Conservation (phyloP, 30 jellyfish, hydroid and myxozoan species). For the Mastigias papua region DNA sequence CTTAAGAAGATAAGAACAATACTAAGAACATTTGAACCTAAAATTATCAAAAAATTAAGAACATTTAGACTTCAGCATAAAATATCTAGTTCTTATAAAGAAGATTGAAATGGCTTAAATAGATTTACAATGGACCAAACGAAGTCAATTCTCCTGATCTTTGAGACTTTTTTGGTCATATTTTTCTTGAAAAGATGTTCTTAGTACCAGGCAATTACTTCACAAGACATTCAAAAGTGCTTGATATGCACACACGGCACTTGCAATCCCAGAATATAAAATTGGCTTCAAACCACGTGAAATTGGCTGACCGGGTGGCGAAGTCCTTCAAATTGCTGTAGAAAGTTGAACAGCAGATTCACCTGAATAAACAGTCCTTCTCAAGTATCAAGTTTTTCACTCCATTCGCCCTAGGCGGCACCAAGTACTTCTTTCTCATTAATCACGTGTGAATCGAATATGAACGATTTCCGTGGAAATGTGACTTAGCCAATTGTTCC, state of each 20-base stretch:
- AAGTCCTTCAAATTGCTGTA: background rate
- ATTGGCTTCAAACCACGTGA: constrained; percentile 1
- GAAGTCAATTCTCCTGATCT: too few species aligned
- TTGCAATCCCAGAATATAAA: background rate
- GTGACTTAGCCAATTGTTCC: background rate
- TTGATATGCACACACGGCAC: background rate
- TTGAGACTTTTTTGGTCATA: too few species aligned
- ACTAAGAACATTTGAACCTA: too few species aligned
- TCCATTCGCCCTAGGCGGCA: background rate
- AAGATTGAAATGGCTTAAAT: too few species aligned
- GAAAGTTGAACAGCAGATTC: background rate
- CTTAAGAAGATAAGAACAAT: too few species aligned
- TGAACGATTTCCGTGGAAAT: background rate
- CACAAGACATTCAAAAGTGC: too few species aligned
- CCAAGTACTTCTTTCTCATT: background rate
- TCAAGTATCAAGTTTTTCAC: background rate
- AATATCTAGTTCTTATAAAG: too few species aligned
- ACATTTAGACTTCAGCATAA: too few species aligned
- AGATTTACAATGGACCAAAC: too few species aligned
- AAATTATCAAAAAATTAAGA: too few species aligned
- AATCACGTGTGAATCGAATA: background rate
- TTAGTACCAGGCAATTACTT: too few species aligned
- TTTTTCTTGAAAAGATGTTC: too few species aligned
- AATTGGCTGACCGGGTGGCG: background rate
- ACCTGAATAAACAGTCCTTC: background rate